phyloP scores from a whole-genome alignment of 2,113 vertebrate genomes.

The Dasypus novemcinctus region DNA sequence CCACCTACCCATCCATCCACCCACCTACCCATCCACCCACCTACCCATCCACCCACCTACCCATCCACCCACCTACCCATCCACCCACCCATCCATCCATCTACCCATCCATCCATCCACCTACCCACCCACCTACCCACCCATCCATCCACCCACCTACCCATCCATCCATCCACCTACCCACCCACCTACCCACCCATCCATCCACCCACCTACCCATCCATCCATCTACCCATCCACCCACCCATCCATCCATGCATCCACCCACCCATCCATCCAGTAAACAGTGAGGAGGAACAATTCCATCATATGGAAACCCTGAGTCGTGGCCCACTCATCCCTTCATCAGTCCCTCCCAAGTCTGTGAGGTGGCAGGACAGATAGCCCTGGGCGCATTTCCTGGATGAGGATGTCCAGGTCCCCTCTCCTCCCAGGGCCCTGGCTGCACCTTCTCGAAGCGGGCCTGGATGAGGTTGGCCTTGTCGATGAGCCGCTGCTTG shows the following conservation, averaged over 20 bases:
- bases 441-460: conserved; percentile 85
- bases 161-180: background rate
- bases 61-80: background rate
- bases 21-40: background rate
- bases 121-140: background rate
- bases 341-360: background rate
- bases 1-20: background rate
- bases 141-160: background rate
- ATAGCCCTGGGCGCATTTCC: background rate
- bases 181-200: background rate
- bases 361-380: background rate
- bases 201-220: background rate
- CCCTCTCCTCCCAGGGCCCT: background rate
- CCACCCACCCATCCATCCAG: background rate
- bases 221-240: background rate
- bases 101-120: background rate
- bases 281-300: background rate
- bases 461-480: conserved; percentile 86
- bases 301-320: background rate
- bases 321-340: background rate
- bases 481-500: conserved; percentile 81
- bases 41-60: background rate
- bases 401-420: background rate
- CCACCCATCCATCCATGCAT: background rate
- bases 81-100: background rate